phyloP scores from a whole-genome alignment of 2,888 invertebrate genomes.

The Rotaria magnacalcarata region DNA sequence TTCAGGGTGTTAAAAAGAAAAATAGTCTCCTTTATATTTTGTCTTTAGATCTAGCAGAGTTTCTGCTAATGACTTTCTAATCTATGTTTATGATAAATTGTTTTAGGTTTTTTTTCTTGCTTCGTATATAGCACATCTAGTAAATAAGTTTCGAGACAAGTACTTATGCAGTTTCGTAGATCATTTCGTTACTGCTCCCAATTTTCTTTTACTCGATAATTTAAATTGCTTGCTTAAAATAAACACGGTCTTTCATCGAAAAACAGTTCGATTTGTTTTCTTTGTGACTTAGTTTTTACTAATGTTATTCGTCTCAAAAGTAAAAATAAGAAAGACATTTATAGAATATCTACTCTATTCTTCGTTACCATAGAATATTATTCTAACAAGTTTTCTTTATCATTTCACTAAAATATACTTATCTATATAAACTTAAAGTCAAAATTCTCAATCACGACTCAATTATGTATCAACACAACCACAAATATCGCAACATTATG shows the following conservation, averaged over 20 bases:
- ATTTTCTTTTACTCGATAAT: neutral
- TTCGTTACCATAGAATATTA: neutral
- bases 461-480: neutral
- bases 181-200: neutral
- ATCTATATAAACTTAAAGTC: neutral
- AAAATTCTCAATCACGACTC: neutral
- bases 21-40: no score
- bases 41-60: no score
- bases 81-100: no score
- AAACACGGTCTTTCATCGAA: neutral
- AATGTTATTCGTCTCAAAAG: neutral
- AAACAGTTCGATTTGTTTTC: neutral
- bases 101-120: neutral
- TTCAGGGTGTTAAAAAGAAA: no score
- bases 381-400: neutral
- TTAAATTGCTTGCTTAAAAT: neutral
- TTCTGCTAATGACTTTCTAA: no score
- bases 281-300: neutral
- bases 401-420: neutral
- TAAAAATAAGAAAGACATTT: neutral
- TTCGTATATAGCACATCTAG: neutral
- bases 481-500: neutral
- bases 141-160: neutral
- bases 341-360: neutral
- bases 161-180: neutral